Evolutionary conservation across 2,797 vertebrate genomes (phyloP).

Genomic region (Thaleichthys pacificus): DNA sequence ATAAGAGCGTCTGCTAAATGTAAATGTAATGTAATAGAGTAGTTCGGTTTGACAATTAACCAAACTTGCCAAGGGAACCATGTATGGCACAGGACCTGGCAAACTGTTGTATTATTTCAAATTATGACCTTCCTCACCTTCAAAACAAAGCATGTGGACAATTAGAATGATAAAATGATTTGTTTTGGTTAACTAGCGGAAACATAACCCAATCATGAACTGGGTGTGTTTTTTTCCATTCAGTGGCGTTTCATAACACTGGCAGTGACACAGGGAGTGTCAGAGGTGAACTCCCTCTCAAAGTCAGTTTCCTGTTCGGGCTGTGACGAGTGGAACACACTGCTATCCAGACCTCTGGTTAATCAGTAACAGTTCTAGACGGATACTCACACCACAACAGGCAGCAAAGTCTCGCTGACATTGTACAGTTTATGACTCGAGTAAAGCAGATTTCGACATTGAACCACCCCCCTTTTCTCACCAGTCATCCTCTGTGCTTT

Average conservation of each 20-base stretch:
- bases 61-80: background rate
- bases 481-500: too few relatives aligned
- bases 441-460: too few relatives aligned
- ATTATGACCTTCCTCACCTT: constrained; percentile 34
- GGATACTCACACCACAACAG: too few relatives aligned
- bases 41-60: background rate
- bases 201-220: constrained; percentile 52
- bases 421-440: too few relatives aligned
- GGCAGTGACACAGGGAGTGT: constrained; percentile 51
- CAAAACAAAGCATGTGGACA: constrained; percentile 30
- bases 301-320: constrained; percentile 63
- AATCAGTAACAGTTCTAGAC: constrained; percentile 39
- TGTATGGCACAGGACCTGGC: background rate
- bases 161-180: constrained; percentile 21
- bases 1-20: too few relatives aligned
- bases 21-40: background rate
- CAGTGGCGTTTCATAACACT: constrained; percentile 49
- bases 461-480: too few relatives aligned
- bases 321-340: constrained; percentile 38
- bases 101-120: background rate
- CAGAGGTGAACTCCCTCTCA: constrained; percentile 63
- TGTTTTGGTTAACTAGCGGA: constrained; percentile 39
- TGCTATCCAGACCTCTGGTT: constrained; percentile 15
- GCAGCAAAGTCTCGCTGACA: too few relatives aligned
- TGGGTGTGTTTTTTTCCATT: constrained; percentile 61